Base-by-base conservation (phyloP, 2,113 vertebrate genomes). In the Aplodontia rufa region DNA sequence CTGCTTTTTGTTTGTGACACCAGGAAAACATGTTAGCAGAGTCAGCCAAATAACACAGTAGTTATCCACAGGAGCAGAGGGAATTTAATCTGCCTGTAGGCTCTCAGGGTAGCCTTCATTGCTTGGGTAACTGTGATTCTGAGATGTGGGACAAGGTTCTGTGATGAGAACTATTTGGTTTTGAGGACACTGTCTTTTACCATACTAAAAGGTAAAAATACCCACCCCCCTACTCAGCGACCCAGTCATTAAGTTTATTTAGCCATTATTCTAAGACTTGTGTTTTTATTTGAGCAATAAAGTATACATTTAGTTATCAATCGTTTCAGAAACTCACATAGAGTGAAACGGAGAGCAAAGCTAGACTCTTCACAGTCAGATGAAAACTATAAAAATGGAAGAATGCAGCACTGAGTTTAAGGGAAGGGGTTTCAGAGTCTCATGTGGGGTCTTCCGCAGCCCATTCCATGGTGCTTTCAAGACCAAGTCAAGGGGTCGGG, bases 361-460 rank as follows among this genome's bases (percentile, higher is more conserved):
- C 55, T 93, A 58, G 69, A 62, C 45, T 42, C 49, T 87, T 96
- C 85, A 90, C 47, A 83, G 78, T 51, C 78, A 69, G 53, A 72
- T 14, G 64, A 94, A 62, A 75, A 45, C 6, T 7, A 71, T 71
- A 93, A 97, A 97, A 82, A 94, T 22, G 14, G 10, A 80, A 84
- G 64, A 79, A 30, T 82, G 14, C 11, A 14, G 17, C 92, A 30
- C 10, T 51, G 68, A 94, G 91, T n/a, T 12, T 14, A 40, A 69
- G 97, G 51, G 45, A 2, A 58, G 53, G 84, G 95, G 82, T 85
- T 58, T 71, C 96, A 95, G 53, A 72, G n/a, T n/a, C 81, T 96
- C 72, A 94, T 76, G 60, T 40, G 82, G 35, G 76, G 22, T 75
- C 71, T 51, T 66, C 64, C 47, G 10, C 51, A 10, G 64, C 35